Evolutionary conservation across 2,113 vertebrate species (phyloP).

Genomic region (Seriola dumerili): DNA sequence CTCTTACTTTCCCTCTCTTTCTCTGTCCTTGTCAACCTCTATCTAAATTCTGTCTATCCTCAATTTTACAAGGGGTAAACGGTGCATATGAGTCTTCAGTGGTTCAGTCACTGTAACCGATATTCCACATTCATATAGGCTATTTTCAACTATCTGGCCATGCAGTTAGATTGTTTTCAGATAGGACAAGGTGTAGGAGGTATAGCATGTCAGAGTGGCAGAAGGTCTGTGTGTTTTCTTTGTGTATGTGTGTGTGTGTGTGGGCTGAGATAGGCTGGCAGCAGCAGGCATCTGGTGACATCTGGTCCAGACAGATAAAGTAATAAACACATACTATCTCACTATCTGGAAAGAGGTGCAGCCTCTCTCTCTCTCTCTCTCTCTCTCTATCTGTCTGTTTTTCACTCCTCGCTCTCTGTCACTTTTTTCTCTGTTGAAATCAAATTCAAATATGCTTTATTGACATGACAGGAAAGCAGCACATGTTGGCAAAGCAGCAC

Average conservation of each 20-base stretch:
- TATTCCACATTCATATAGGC: slow-evolving; percentile 37
- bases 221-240: slow-evolving; percentile 35
- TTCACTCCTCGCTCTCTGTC: slow-evolving; percentile 19
- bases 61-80: slow-evolving; percentile 25
- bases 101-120: slow-evolving; percentile 10
- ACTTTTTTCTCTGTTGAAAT: slow-evolving; percentile 36
- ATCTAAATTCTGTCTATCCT: slow-evolving; percentile 24
- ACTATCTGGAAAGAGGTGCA: slow-evolving; percentile 58
- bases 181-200: slow-evolving; percentile 61
- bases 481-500: slow-evolving; percentile 8
- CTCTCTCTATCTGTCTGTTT: slow-evolving; percentile 16
- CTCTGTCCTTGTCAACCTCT: slow-evolving; percentile 2
- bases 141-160: slow-evolving; percentile 42
- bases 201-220: slow-evolving; percentile 50
- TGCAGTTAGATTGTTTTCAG: slow-evolving; percentile 54
- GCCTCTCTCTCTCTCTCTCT: slow-evolving; percentile 33
- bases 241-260: slow-evolving; percentile 8
- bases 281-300: slow-evolving; percentile 75
- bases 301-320: slow-evolving; percentile 81
- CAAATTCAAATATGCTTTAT: slow-evolving; percentile 37
- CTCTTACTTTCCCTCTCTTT: not conserved
- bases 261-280: slow-evolving; percentile 59
- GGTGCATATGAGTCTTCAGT: slow-evolving; percentile 8
- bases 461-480: slow-evolving; percentile 36
- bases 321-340: slow-evolving; percentile 73